Percentiles rank a stretch among this genome's conserved stretches.
These are phyloP conservation scores for Rhadina sibilatrix DNA, from an alignment of 2,113 vertebrate species.

Conservation along the genomic window DNA sequence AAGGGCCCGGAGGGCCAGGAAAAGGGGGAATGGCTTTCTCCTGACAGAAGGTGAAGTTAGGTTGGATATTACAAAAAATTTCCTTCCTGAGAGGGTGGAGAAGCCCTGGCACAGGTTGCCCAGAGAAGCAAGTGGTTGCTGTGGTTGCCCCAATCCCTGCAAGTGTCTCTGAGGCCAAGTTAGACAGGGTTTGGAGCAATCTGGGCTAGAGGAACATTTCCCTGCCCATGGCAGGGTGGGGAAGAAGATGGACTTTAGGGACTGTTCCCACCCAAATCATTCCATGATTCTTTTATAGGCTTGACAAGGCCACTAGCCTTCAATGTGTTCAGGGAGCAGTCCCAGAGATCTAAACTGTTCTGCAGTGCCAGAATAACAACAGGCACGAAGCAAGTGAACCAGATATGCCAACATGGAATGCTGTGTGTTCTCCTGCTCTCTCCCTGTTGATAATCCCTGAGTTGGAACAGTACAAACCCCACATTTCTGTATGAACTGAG, in stretches of 20 bases:
- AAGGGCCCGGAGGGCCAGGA: background rate
- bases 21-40: background rate
- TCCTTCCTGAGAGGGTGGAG: background rate
- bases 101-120: background rate
- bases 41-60: background rate
- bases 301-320: background rate
- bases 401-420: rapidly evolving
- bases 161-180: background rate
- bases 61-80: background rate
- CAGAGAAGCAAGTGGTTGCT: too few relatives aligned
- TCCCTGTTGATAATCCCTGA: background rate
- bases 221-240: background rate
- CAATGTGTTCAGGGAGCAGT: background rate
- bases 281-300: background rate
- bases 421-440: background rate
- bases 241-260: background rate
- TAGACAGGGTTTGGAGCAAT: background rate
- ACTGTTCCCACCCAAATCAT: too few relatives aligned
- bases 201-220: background rate
- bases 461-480: background rate
- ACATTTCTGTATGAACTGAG: background rate
- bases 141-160: background rate
- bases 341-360: background rate
- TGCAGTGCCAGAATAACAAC: background rate
- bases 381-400: background rate